Conservation (phyloP, 2,113 vertebrate genomes). For the Alligator mississippiensis region DNA sequence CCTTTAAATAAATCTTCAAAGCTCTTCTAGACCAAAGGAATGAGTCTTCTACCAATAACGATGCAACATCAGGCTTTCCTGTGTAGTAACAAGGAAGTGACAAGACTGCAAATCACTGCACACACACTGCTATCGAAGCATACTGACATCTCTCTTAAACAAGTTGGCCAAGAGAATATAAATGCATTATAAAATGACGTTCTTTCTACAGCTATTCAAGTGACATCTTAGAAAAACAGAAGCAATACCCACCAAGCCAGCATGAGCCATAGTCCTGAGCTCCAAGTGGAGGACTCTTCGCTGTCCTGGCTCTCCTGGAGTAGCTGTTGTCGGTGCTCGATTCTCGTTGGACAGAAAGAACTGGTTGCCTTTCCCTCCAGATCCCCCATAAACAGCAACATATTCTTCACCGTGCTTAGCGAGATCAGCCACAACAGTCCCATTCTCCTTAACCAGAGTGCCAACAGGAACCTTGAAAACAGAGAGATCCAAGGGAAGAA, state of each 20-base stretch:
- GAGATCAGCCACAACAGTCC: slow-evolving; percentile 83
- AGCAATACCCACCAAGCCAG: slow-evolving; percentile 85
- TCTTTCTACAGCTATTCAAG: slow-evolving; percentile 24
- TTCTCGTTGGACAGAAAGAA: slow-evolving; percentile 96
- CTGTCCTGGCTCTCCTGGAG: slow-evolving; percentile 85
- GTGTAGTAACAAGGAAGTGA: neutral
- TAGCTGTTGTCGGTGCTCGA: slow-evolving; percentile 84
- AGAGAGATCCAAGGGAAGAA: neutral
- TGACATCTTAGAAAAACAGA: neutral
- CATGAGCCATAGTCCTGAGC: slow-evolving; percentile 94
- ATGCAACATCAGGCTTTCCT: too few species aligned
- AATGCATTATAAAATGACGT: neutral
- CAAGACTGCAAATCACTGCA: slow-evolving; percentile 12
- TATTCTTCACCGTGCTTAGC: slow-evolving; percentile 84
- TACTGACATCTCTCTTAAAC: neutral
- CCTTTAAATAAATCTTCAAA: neutral
- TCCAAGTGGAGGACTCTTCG: slow-evolving; percentile 88
- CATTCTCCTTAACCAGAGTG: slow-evolving; percentile 91
- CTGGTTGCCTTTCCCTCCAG: slow-evolving; percentile 93
- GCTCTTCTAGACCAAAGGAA: neutral
- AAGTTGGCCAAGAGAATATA: neutral
- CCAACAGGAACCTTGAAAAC: slow-evolving; percentile 89
- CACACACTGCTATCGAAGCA: neutral
- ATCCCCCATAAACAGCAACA: slow-evolving; percentile 87
- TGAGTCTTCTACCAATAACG: too few species aligned